Base-by-base conservation (phyloP, 2,888 invertebrate species). In the Coleophora flavipennella region DNA sequence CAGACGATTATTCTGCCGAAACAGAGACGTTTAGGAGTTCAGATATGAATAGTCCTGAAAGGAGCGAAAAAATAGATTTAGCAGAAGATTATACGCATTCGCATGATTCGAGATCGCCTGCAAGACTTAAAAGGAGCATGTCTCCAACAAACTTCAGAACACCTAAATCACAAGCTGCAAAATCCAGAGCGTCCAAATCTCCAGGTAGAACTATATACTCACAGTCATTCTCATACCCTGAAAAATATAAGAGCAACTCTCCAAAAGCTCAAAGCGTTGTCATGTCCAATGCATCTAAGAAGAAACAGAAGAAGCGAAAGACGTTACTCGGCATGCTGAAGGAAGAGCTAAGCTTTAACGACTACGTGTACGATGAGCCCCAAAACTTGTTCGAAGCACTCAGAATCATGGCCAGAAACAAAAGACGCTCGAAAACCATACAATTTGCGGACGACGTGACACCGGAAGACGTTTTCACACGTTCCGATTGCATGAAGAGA, bases 341-440 rank as follows among this genome's bases (percentile, higher is more conserved):
- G 47, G 55, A 67, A 13, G 55, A 79, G 36, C 39, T 78, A 1
- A 50, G 39, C 33, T 55, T 58, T 43, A 58, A 62, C 0, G 36
- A 43, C 0, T 31, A 45, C 2, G 42, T 29, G 0, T 61, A 51
- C 10, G 59, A 64, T 20, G 68, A 76, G 26, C 76, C 76, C 0
- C 49, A 56, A 31, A 75, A 60, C 28, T 49, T 79, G 4, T 73
- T 54, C 37, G 52, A 77, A 45, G 71, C 78, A 0, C 44, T 79
- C n/a, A 65, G 56, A 45, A 44, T 66, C 0, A 68, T 78, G 41
- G 75, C 71, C 0, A 51, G 50, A 11, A 71, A 67, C 28, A 77
- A 76, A 36, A 44, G 50, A 7, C 47, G 48, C 33, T 11, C 10
- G 14, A 11, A 25, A 12, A 38, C 13, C 9, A 8, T 28, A 3